Percentiles rank a stretch among this genome's conserved stretches.
Conservation (phyloP, 2,888 invertebrate species). For the Augochlorella aurata region DNA sequence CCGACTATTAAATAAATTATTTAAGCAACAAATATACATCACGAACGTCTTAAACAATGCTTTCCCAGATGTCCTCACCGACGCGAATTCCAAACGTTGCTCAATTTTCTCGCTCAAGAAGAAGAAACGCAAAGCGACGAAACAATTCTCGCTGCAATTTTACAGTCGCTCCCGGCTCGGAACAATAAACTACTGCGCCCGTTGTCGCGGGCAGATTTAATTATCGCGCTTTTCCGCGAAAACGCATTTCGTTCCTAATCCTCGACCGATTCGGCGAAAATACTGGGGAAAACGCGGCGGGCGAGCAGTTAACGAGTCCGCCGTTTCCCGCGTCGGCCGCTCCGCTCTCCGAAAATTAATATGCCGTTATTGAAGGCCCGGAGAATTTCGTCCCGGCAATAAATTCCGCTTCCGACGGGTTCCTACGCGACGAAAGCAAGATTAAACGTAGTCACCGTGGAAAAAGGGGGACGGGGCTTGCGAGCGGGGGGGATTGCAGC, state of each 20-base stretch:
- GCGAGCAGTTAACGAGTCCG: conserved; percentile 21
- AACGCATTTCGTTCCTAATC: conserved; percentile 1
- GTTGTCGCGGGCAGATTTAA: background rate
- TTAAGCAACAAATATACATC: no score
- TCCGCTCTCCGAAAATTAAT: conserved; percentile 36
- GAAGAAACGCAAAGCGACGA: no score
- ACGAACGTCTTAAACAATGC: no score
- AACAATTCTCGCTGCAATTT: no score
- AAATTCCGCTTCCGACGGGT: conserved; percentile 45
- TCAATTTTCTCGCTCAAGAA: no score
- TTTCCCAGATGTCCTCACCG: no score
- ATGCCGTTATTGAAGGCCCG: conserved; percentile 30
- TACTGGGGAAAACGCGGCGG: conserved; percentile 10
- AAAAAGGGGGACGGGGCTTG: conserved; percentile 13
- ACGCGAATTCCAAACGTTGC: no score
- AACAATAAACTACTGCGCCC: background rate
- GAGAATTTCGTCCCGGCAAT: conserved; percentile 32
- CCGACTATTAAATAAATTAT: no score
- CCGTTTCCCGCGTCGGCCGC: background rate
- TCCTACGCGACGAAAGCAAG: conserved; percentile 46
- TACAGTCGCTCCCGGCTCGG: background rate
- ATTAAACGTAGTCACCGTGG: conserved; percentile 45
- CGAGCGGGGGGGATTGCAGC: background rate
- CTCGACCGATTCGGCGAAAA: background rate
- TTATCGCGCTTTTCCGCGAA: background rate